Conservation (phyloP, 2,113 vertebrate genomes). For the Xiphorhynchus elegans region DNA sequence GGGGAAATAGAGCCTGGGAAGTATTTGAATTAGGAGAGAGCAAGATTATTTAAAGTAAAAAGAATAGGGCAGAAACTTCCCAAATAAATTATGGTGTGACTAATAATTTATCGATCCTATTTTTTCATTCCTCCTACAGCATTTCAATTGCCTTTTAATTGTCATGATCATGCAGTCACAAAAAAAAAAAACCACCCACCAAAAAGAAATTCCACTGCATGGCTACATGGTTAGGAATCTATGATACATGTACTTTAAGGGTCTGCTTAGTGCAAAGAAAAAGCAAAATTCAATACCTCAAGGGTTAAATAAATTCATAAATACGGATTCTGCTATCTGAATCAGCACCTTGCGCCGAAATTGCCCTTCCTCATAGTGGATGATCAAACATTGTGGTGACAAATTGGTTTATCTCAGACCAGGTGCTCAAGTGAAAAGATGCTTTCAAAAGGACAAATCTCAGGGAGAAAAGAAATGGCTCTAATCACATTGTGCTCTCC, state of each 20-base stretch:
- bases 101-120: not conserved
- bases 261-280: not conserved
- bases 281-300: not conserved
- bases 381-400: not conserved
- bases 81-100: not conserved
- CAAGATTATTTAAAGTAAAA: not conserved
- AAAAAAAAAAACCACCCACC: not conserved
- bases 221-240: not conserved
- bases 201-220: not conserved
- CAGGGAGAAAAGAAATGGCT: not conserved
- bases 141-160: not conserved
- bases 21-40: not conserved
- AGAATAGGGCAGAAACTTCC: not conserved
- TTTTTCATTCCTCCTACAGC: not conserved
- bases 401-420: constrained; percentile 35
- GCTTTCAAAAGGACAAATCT: constrained; percentile 13
- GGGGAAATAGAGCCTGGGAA: not conserved
- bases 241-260: accelerated
- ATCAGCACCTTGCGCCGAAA: not conserved
- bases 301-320: not conserved
- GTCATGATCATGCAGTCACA: not conserved
- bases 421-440: constrained; percentile 35
- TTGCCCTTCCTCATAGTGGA: not conserved
- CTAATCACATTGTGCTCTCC: constrained; percentile 11
- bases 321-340: not conserved